phyloP scores from a whole-genome alignment of 2,797 vertebrate genomes.

The Characodon lateralis region DNA sequence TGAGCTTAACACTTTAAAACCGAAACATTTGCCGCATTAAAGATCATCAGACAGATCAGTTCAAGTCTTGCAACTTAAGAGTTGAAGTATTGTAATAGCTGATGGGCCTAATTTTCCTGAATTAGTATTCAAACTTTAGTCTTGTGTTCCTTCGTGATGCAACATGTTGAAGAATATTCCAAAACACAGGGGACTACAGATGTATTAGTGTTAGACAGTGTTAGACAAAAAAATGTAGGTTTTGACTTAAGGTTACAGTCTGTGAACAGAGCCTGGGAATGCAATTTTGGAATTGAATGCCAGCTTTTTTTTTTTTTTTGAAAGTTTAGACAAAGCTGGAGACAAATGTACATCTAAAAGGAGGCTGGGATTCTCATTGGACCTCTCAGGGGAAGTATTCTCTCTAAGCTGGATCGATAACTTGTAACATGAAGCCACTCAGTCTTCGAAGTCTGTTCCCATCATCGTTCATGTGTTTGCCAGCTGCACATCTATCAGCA shows the following conservation, averaged over 20 bases:
- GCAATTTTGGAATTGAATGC: slow-evolving; percentile 13
- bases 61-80: slow-evolving; percentile 20
- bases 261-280: slow-evolving; percentile 40
- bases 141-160: slow-evolving; percentile 5
- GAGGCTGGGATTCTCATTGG: slow-evolving; percentile 24
- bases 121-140: neutral
- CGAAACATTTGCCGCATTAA: slow-evolving; percentile 8
- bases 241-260: slow-evolving; percentile 33
- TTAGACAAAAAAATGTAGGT: slow-evolving; percentile 10
- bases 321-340: slow-evolving; percentile 16
- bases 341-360: slow-evolving; percentile 28
- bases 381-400: neutral
- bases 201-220: slow-evolving; percentile 19
- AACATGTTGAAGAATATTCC: slow-evolving; percentile 2
- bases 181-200: slow-evolving; percentile 41
- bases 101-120: neutral
- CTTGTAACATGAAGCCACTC: neutral
- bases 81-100: neutral
- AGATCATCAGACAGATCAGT: neutral
- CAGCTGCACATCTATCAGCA: slow-evolving; percentile 13
- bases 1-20: slow-evolving; percentile 16
- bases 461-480: slow-evolving; percentile 11
- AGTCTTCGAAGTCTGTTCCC: neutral
- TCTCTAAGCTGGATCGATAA: neutral
- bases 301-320: slow-evolving; percentile 12